Conservation (phyloP, 2,113 vertebrate species). For the Charadrius vociferus region DNA sequence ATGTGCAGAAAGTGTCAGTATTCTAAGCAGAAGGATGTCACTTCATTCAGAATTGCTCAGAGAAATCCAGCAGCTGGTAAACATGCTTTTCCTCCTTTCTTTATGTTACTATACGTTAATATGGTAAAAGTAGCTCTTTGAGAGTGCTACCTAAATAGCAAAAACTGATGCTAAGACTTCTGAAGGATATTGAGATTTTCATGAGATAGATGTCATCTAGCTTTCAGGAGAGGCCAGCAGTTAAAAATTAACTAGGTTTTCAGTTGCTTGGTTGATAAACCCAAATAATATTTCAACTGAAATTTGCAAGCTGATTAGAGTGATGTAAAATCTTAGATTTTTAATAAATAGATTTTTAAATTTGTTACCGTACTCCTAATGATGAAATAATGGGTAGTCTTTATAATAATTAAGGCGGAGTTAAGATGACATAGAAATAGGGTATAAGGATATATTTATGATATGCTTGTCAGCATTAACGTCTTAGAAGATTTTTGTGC, state of each 20-base stretch:
- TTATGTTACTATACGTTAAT: background rate
- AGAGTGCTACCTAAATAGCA: background rate
- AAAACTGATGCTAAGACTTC: background rate
- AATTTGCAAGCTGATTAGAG: background rate
- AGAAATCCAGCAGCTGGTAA: background rate
- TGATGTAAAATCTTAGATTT: background rate
- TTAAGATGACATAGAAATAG: background rate
- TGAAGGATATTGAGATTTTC: background rate
- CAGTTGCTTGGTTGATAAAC: background rate
- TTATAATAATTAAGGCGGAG: background rate
- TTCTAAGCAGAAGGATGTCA: background rate
- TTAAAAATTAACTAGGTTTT: background rate
- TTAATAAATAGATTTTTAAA: background rate
- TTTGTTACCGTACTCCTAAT: background rate
- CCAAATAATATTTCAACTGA: background rate
- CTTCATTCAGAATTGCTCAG: background rate
- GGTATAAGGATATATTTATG: background rate
- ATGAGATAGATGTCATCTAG: background rate
- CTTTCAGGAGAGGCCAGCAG: background rate
- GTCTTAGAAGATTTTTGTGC: background rate
- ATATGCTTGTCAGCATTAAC: background rate
- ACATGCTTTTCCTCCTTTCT: background rate
- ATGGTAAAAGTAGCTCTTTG: background rate
- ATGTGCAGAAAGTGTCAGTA: background rate
- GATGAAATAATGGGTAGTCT: accelerated